These are phyloP conservation scores for Gymnogyps californianus DNA, from an alignment of 2,113 vertebrate species.

Conservation along the genomic window DNA sequence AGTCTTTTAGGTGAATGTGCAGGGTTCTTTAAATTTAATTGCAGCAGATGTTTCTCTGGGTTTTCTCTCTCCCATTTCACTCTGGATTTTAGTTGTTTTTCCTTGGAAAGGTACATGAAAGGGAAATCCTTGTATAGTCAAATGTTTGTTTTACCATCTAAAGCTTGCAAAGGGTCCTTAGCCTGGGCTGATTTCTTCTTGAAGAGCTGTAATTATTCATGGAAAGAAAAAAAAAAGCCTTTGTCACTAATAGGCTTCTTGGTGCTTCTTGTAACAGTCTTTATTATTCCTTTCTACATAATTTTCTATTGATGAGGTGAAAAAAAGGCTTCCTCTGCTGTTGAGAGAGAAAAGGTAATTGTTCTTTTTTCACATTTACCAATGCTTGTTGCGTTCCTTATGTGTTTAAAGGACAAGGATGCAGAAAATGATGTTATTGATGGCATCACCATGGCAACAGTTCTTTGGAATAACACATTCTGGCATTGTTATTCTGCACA, in stretches of 20 bases:
- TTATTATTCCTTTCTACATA: slow-evolving; percentile 67
- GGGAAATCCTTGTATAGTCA: slow-evolving; percentile 66
- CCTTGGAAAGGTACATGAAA: slow-evolving; percentile 68
- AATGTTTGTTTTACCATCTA: slow-evolving; percentile 71
- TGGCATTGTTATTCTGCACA: slow-evolving; percentile 69
- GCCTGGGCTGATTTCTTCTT: slow-evolving; percentile 57
- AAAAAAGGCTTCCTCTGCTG: slow-evolving; percentile 59
- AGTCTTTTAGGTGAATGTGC: background rate
- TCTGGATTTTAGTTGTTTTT: slow-evolving; percentile 50
- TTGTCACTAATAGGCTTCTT: slow-evolving; percentile 73
- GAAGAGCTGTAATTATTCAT: slow-evolving; percentile 70
- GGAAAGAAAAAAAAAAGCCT: slow-evolving; percentile 45
- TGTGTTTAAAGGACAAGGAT: slow-evolving; percentile 70
- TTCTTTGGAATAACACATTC: slow-evolving; percentile 73
- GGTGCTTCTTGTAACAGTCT: slow-evolving; percentile 58
- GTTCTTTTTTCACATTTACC: slow-evolving; percentile 62
- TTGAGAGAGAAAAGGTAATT: slow-evolving; percentile 62
- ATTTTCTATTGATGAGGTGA: slow-evolving; percentile 72
- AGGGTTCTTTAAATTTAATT: slow-evolving; percentile 47
- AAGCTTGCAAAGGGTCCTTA: slow-evolving; percentile 51
- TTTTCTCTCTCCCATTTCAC: slow-evolving; percentile 42
- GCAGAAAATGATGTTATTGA: slow-evolving; percentile 74
- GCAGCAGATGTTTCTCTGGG: slow-evolving; percentile 56
- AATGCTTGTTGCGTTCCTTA: slow-evolving; percentile 61
- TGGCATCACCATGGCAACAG: slow-evolving; percentile 73